Evolutionary conservation across 2,888 invertebrate genomes (phyloP), one percentile per base, ranked within the genome.

Genomic region (Isotomurus palustris): DNA sequence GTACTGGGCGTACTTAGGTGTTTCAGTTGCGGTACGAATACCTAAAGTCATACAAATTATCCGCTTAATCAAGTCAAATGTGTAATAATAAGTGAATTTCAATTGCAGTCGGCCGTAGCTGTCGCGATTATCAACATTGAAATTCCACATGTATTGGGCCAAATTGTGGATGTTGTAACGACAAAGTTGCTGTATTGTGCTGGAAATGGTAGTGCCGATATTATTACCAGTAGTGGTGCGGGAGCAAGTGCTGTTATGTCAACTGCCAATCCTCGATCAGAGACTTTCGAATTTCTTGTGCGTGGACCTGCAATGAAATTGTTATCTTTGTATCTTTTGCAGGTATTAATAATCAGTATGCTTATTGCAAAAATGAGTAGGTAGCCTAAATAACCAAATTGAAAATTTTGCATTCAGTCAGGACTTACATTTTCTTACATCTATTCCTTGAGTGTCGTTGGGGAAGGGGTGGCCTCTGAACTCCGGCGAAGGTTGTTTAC

Each of bases 91-190:
- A n/a, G n/a, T n/a, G n/a, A n/a, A n/a, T n/a, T 53, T 24, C 25
- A 24, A 36, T 69, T 81, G 55, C 77, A 93, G 92, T 89, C 91
- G 59, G 92, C 94, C 3, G 76, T 94, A 56, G 81, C 85, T 52
- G 92, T 92, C 25, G 93, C 94, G 14, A 78, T 88, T 65, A 79
- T 93, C 58, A 95, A 94, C 74, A 88, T 94, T 56, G 84, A 90
- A 78, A 89, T 94, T 71, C 94, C 94, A 1, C 83, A 87, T 57
- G 77, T 88, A 72, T 79, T 94, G 58, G 93, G 93, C 22, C 83
- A 83, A 44, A 79, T 93, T 28, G 86, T 93, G 19, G 92, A 94
- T 77, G 83, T 85, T 2, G 76, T 89, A 41, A 81, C 86, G 0
- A 79, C 80, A 3, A 53, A 53, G 19, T 43, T 56, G 12, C 41